Evolutionary conservation across 2,888 invertebrate genomes (phyloP), one percentile per base, ranked within the genome.

Genomic region (Mythimna pallens): DNA sequence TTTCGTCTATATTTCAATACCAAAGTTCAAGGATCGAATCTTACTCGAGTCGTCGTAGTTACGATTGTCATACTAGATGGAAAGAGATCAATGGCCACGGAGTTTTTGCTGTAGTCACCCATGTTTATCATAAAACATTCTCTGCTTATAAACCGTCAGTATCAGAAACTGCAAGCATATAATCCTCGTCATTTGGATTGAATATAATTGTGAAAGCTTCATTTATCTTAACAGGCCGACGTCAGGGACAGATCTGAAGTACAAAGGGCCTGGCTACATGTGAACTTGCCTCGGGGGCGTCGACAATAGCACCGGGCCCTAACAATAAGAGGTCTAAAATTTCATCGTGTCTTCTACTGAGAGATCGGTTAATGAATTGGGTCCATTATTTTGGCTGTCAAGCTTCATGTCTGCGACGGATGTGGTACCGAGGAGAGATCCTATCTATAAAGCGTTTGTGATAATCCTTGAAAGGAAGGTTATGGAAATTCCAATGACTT

Each of bases 191-290:
- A 76, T 89, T 88, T 87, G 79, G 87, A 91, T 90, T 90, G 91
- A 93, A 92, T 91, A 92, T 94, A 94, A 94, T 94, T 92, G 92
- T 91, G 87, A 89, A 88, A 87, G 85, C 89, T 84, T 91, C 94
- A 94, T 95, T 95, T 94, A 94, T 95, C 94, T 94, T 91, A 82
- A 77, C 83, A 80, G 89, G 88, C 89, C 90, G 88, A 88, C 89
- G 94, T 95, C 95, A 94, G 87, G 83, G 86, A 84, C 94, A 95
- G 93, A 89, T 86, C 86, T 88, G 70, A 80, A 80, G 86, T 87
- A 94, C 94, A 94, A 95, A 92, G 89, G 90, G 84, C 65, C 81
- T 86, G 86, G 91, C 83, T 92, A 93, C 92, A 92, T 93, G 92
- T 92, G 93, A 90, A 90, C 89, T 86, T 88, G 87, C 88, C 89